Percentiles rank a stretch among this genome's conserved stretches.
These are phyloP conservation scores for Apamea sordens DNA, from an alignment of 2,888 invertebrate genomes.

Conservation along the genomic window DNA sequence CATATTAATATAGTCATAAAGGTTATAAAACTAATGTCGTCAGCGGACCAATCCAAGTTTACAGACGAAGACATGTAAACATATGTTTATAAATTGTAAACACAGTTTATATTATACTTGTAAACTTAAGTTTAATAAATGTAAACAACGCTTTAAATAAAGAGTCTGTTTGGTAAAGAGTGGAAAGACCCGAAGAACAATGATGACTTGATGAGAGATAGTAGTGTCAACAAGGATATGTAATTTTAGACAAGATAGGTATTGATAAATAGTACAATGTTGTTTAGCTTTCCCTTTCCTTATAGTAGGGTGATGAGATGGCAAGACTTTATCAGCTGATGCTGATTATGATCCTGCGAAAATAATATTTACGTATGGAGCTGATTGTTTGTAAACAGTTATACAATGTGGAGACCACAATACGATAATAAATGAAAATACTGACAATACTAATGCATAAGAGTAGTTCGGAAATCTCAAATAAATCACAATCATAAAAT, in stretches of 20 bases:
- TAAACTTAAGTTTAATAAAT: constrained; percentile 51
- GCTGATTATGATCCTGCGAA: neutral
- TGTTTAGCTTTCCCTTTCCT: constrained; percentile 36
- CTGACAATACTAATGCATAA: too few species aligned
- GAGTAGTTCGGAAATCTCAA: too few species aligned
- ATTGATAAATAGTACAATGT: neutral
- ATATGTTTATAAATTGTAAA: constrained; percentile 64
- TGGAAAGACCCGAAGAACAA: constrained; percentile 75
- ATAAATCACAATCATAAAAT: too few species aligned
- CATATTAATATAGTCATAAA: constrained; percentile 9
- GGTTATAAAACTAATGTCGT: constrained; percentile 41
- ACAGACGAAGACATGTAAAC: constrained; percentile 58
- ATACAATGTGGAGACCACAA: too few species aligned
- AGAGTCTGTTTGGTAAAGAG: constrained; percentile 67
- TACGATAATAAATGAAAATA: too few species aligned
- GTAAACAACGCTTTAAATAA: constrained; percentile 68
- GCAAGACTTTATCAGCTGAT: neutral
- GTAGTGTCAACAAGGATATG: constrained; percentile 27
- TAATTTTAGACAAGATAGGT: constrained; percentile 33
- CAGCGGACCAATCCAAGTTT: constrained; percentile 59
- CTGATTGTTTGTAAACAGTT: neutral
- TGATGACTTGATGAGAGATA: constrained; percentile 14
- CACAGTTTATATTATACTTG: constrained; percentile 53
- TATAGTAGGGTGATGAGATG: neutral
- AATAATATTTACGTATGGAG: neutral